These are phyloP conservation scores for Amphibalanus amphitrite DNA, from an alignment of 1,140 invertebrate species.

Conservation along the genomic window DNA sequence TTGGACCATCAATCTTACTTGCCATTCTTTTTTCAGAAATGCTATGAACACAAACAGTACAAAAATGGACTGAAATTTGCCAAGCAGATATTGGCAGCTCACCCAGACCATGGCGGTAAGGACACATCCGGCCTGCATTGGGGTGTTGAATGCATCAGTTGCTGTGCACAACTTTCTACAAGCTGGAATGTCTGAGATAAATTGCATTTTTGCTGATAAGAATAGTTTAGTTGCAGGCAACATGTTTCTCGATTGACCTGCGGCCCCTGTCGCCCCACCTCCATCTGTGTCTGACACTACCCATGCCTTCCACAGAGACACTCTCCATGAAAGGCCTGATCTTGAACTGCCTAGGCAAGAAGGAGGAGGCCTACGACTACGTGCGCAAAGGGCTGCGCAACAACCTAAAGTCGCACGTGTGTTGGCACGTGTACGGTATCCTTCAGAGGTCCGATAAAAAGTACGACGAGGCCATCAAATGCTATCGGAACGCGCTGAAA, in stretches of 20 bases:
- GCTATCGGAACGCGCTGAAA: conserved; percentile 93
- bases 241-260: too few relatives aligned
- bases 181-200: too few relatives aligned
- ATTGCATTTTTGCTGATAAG: too few relatives aligned
- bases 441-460: conserved; percentile 92
- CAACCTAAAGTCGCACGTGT: conserved; percentile 93
- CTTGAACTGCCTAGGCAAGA: conserved; percentile 91
- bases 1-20: too few relatives aligned
- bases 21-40: conserved; percentile 62
- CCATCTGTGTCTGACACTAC: too few relatives aligned
- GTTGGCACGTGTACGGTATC: conserved; percentile 98
- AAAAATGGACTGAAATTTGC: conserved; percentile 99
- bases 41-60: conserved; percentile 99
- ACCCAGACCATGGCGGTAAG: conserved; percentile 87
- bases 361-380: conserved; percentile 98
- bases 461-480: conserved; percentile 99
- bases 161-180: too few relatives aligned
- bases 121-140: too few relatives aligned
- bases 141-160: too few relatives aligned
- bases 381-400: conserved; percentile 84
- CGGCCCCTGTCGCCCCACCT: too few relatives aligned
- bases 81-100: conserved; percentile 96
- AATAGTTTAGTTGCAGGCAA: too few relatives aligned
- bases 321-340: conserved; percentile 99
- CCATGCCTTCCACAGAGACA: conserved; percentile 51